Conservation (phyloP, 2,888 invertebrate genomes). For the Drosophila bunnanda region DNA sequence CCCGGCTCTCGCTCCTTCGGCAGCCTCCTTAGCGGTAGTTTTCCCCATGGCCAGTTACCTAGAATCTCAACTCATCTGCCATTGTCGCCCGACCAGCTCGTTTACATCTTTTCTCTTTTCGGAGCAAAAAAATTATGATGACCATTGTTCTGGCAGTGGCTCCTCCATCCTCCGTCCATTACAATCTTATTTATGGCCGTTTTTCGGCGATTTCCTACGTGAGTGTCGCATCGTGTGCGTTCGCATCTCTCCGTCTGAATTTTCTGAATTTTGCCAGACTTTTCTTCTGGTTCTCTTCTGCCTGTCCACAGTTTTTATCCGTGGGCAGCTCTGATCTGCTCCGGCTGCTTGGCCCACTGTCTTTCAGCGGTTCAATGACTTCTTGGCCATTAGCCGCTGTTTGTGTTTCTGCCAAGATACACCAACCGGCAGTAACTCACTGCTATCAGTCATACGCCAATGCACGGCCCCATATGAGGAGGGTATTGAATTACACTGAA, state of each 20-base stretch:
- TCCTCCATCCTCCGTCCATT: slow-evolving; percentile 52
- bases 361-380: slow-evolving; percentile 70
- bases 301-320: background rate
- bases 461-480: slow-evolving; percentile 45
- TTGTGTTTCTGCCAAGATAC: slow-evolving; percentile 53
- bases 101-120: slow-evolving; percentile 51
- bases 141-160: slow-evolving; percentile 61
- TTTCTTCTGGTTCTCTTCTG: background rate
- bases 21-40: slow-evolving; percentile 25
- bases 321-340: slow-evolving; percentile 26
- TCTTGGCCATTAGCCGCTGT: slow-evolving; percentile 56
- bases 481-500: slow-evolving; percentile 59
- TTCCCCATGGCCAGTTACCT: slow-evolving; percentile 36
- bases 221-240: slow-evolving; percentile 36
- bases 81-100: slow-evolving; percentile 44
- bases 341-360: slow-evolving; percentile 38
- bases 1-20: slow-evolving; percentile 13
- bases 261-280: slow-evolving; percentile 6
- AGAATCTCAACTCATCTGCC: slow-evolving; percentile 58
- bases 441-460: slow-evolving; percentile 77
- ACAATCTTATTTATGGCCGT: slow-evolving; percentile 77
- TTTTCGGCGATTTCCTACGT: slow-evolving; percentile 2
- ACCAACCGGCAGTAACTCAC: slow-evolving; percentile 52
- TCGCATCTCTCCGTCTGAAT: slow-evolving; percentile 10
- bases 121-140: slow-evolving; percentile 66